Conservation (phyloP, 2,888 invertebrate genomes). For the Laspeyria flexula region DNA sequence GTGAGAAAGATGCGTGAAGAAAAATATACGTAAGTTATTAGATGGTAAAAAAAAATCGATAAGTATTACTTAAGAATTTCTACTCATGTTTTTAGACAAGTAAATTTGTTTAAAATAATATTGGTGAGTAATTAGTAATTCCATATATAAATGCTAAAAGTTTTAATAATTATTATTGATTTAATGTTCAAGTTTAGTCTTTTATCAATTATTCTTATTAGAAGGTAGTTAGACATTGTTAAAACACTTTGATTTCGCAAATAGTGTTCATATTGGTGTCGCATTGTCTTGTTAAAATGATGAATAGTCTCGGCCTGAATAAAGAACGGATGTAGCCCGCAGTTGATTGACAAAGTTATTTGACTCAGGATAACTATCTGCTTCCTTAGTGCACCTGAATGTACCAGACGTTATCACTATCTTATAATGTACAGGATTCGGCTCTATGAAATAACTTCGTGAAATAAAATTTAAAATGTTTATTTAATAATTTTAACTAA, state of each 20-base stretch:
- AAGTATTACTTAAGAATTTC: too few relatives aligned
- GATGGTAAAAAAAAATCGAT: too few relatives aligned
- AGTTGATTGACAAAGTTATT: conserved; percentile 57
- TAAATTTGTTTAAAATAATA: too few relatives aligned
- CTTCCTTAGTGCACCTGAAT: conserved; percentile 49
- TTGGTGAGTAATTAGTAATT: too few relatives aligned
- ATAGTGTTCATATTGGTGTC: neutral
- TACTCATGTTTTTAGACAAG: too few relatives aligned
- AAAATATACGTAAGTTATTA: neutral
- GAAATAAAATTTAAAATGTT: too few relatives aligned
- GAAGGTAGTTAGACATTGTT: neutral
- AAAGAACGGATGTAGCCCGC: conserved; percentile 60
- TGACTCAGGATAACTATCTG: conserved; percentile 45
- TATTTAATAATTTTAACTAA: too few relatives aligned
- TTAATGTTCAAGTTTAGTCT: neutral
- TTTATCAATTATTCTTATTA: neutral
- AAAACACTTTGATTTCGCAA: conserved; percentile 3
- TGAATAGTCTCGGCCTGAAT: conserved; percentile 63
- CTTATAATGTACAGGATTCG: too few relatives aligned
- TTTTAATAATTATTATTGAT: too few relatives aligned
- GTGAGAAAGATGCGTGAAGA: neutral
- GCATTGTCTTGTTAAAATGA: conserved; percentile 53
- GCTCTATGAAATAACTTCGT: too few relatives aligned
- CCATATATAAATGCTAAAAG: too few relatives aligned
- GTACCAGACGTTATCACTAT: conserved; percentile 28